These are phyloP conservation scores for Anastrepha obliqua DNA, from an alignment of 1,140 invertebrate species.

Conservation along the genomic window DNA sequence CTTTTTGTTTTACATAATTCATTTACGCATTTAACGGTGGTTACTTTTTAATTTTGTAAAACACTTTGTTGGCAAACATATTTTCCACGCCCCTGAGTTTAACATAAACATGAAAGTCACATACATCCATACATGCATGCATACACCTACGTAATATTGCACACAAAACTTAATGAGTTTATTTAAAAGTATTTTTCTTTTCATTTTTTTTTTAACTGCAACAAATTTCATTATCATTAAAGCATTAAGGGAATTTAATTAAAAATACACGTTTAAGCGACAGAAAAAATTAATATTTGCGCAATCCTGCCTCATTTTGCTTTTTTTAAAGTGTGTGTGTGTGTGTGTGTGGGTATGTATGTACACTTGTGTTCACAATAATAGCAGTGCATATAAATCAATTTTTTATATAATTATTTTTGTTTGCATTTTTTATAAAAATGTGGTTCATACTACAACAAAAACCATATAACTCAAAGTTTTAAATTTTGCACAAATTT, in stretches of 20 bases:
- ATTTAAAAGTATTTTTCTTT: neutral
- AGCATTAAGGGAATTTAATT: conserved; percentile 35
- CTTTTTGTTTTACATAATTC: no score
- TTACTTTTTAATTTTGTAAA: neutral
- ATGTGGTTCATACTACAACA: no score
- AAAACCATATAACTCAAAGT: no score
- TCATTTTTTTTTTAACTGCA: neutral
- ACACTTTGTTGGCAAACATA: neutral
- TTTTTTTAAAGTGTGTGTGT: no score
- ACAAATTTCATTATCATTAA: conserved; percentile 42
- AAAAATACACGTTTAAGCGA: conserved; percentile 27
- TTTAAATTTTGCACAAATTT: no score
- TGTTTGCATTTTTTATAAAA: no score
- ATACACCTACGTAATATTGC: neutral
- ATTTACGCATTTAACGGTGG: neutral
- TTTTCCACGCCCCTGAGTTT: neutral
- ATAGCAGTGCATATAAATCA: no score
- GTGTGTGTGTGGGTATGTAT: no score
- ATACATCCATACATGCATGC: neutral
- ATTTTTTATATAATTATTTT: no score
- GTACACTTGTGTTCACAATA: no score
- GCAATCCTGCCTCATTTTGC: no score
- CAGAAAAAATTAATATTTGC: neutral
- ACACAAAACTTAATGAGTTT: conserved; percentile 3
- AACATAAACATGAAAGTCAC: neutral